Evolutionary conservation across 1,140 invertebrate genomes (phyloP).

Genomic region (Lutraria rhynchaena): DNA sequence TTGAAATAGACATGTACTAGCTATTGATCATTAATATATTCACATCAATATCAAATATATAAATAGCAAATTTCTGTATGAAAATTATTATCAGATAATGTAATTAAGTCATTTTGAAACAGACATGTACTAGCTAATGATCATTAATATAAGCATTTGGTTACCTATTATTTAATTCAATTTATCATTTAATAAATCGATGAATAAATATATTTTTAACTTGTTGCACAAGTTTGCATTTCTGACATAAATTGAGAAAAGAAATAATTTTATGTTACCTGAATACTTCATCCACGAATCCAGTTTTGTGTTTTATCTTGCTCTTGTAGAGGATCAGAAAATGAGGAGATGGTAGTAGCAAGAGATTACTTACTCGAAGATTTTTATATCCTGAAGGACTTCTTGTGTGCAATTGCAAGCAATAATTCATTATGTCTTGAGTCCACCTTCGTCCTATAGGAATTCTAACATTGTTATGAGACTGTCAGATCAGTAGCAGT

Average conservation of each 20-base stretch:
- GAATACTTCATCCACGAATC: constrained; percentile 9
- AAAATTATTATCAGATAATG: not conserved
- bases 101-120: too few relatives aligned
- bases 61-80: not conserved
- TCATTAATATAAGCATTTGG: not conserved
- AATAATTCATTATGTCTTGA: not conserved
- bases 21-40: too few relatives aligned
- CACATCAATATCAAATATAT: not conserved
- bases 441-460: constrained; percentile 14
- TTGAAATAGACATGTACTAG: too few relatives aligned
- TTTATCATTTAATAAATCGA: not conserved
- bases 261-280: not conserved
- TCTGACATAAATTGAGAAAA: not conserved
- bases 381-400: constrained; percentile 11
- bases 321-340: constrained; percentile 33
- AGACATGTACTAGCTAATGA: too few relatives aligned
- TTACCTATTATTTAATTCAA: not conserved
- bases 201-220: not conserved
- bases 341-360: not conserved
- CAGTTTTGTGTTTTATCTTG: not conserved
- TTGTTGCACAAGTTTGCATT: not conserved
- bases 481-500: not conserved
- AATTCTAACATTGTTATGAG: not conserved
- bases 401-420: constrained; percentile 18
- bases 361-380: constrained; percentile 5